phyloP scores from a whole-genome alignment of 2,797 vertebrate genomes.

The Aotus griseimembra region DNA sequence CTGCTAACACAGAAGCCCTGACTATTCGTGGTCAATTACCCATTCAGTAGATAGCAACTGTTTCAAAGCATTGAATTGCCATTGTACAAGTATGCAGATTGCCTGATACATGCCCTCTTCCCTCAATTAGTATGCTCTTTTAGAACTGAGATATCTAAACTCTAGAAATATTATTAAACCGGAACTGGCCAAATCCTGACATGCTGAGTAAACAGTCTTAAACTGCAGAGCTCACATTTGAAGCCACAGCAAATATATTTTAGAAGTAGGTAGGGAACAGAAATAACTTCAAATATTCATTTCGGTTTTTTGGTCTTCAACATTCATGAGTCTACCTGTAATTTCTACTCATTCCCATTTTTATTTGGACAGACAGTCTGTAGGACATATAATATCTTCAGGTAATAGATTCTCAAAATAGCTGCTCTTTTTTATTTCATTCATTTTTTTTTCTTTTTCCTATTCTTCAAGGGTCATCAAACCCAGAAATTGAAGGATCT shows the following conservation, averaged over 20 bases:
- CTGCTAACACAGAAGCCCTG: neutral
- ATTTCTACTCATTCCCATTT: neutral
- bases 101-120: neutral
- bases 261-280: neutral
- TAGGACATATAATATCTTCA: neutral
- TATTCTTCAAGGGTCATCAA: neutral
- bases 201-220: neutral
- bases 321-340: neutral
- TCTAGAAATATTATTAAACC: neutral
- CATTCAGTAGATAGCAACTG: neutral
- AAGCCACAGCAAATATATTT: neutral
- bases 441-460: neutral
- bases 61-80: neutral
- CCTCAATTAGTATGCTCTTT: neutral
- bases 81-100: neutral
- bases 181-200: neutral
- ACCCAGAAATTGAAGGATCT: neutral
- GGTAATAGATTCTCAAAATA: neutral
- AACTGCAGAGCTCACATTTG: neutral
- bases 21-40: neutral
- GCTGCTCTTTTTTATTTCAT: neutral
- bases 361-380: neutral
- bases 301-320: neutral
- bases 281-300: neutral
- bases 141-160: neutral